Base-by-base conservation (phyloP, 2,888 invertebrate species). In the Heteromurus nitidus region DNA sequence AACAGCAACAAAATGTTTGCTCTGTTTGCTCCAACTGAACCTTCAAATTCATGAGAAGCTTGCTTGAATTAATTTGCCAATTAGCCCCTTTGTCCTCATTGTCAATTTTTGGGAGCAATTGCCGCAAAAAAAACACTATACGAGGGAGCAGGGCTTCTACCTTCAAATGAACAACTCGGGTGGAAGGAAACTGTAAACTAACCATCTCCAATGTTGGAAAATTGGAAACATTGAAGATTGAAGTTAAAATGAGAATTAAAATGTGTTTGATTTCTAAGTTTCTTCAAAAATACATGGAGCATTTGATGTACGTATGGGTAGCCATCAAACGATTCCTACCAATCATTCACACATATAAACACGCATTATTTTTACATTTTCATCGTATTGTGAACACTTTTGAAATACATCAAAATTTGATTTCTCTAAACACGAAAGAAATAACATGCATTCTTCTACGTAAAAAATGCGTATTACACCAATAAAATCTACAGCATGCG, bases 41-140 rank as follows among this genome's bases (percentile, higher is more conserved):
- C 55, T 24, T 9, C 18, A 60, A 60, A 28, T 60, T 60, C 60
- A 60, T 60, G 30, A 60, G 28, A 60, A 30, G 5, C 30, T n/a
- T 36, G 36, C 36, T 64, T n/a, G 24, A 64, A 64, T 47, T 67
- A 67, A 67, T 67, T 67, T 67, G 67, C 47, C 67, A 67, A 67
- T 67, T 67, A 67, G 47, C 47, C 24, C 47, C 22, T 24, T 13
- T 42, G 7, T 22, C 24, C 20, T 11, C 26, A 22, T 3, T 20
- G 22, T 26, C 28, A 30, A 2, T 30, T 60, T 11, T 26, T n/a
- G 30, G n/a, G 28, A 30, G 60, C n/a, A 60, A 28, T 26, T 60
- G 60, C 30, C 60, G 30, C n/a, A 60, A 28, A 28, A 22, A 53
- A 22, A 22, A n/a, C n/a, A n/a, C n/a, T n/a, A n/a, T n/a, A n/a